phyloP scores from a whole-genome alignment of 2,797 vertebrate species.

The Anguilla pacifica region DNA sequence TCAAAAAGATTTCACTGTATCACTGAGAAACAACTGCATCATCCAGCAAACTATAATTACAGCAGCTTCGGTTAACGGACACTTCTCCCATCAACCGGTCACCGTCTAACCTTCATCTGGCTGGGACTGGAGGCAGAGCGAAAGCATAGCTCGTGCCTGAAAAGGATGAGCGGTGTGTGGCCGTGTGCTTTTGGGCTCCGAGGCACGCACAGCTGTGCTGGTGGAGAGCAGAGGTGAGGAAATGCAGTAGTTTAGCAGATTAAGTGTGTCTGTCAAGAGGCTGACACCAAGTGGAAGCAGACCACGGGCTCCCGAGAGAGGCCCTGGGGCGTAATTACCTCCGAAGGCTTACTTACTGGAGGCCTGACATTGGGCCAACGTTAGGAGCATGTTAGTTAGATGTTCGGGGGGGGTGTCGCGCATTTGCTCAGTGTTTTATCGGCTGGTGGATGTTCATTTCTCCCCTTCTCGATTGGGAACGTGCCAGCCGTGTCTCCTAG shows the following conservation, averaged over 20 bases:
- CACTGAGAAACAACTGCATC: background rate
- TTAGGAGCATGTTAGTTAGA: background rate
- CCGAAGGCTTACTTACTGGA: conserved; percentile 12
- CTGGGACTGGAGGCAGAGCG: background rate
- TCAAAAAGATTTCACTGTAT: background rate
- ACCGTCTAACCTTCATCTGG: background rate
- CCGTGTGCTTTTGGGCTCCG: conserved; percentile 13
- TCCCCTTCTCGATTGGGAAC: background rate
- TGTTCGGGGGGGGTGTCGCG: background rate
- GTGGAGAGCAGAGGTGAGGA: conserved; percentile 35
- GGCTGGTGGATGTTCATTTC: conserved; percentile 15
- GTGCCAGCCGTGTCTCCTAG: background rate
- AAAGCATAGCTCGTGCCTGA: background rate
- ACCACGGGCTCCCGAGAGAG: conserved; percentile 34
- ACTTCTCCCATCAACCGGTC: background rate
- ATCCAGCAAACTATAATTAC: background rate
- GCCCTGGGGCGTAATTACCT: conserved; percentile 43
- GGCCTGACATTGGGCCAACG: background rate
- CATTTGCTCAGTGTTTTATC: conserved; percentile 29
- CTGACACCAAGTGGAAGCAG: conserved; percentile 30
- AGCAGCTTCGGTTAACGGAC: background rate
- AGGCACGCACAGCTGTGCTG: conserved; percentile 5
- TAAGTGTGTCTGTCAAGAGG: conserved; percentile 46
- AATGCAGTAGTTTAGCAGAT: conserved; percentile 38
- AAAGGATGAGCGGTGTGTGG: background rate